phyloP scores from a whole-genome alignment of 2,797 vertebrate genomes.

The Tiaroga cobitis region DNA sequence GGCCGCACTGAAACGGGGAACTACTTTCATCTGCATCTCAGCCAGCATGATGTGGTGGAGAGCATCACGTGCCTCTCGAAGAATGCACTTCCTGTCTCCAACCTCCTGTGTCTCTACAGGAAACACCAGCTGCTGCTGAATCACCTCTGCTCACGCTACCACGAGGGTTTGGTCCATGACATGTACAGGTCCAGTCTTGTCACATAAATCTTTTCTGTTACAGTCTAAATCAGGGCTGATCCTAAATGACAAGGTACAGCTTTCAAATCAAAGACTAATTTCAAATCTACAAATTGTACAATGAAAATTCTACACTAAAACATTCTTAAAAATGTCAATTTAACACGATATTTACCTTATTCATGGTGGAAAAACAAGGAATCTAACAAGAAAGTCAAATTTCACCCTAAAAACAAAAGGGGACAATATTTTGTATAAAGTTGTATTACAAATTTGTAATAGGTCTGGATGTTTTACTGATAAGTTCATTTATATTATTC shows the following conservation, averaged over 20 bases:
- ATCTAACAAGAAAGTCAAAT: not conserved
- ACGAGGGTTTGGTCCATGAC: conserved; percentile 78
- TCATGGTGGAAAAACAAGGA: not conserved
- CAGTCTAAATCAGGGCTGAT: not conserved
- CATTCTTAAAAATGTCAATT: not conserved
- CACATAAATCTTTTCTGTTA: not conserved
- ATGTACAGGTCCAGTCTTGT: conserved; percentile 84
- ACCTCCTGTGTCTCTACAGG: conserved; percentile 86
- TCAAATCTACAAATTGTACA: not conserved
- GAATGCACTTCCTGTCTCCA: conserved; percentile 82
- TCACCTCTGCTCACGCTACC: conserved; percentile 77
- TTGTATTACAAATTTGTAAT: too few relatives aligned
- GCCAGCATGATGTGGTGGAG: conserved; percentile 78
- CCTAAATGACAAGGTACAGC: not conserved
- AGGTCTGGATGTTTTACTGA: too few relatives aligned
- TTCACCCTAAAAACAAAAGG: not conserved
- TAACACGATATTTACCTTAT: not conserved
- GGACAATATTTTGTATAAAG: too few relatives aligned
- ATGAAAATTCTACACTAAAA: not conserved
- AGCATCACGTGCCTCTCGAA: conserved; percentile 87
- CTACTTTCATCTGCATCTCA: conserved; percentile 87
- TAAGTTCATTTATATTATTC: too few relatives aligned
- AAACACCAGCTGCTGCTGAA: conserved; percentile 91
- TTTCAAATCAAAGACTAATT: not conserved
- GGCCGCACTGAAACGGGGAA: conserved; percentile 79